phyloP scores from a whole-genome alignment of 2,888 invertebrate species.

The Patella depressa region DNA sequence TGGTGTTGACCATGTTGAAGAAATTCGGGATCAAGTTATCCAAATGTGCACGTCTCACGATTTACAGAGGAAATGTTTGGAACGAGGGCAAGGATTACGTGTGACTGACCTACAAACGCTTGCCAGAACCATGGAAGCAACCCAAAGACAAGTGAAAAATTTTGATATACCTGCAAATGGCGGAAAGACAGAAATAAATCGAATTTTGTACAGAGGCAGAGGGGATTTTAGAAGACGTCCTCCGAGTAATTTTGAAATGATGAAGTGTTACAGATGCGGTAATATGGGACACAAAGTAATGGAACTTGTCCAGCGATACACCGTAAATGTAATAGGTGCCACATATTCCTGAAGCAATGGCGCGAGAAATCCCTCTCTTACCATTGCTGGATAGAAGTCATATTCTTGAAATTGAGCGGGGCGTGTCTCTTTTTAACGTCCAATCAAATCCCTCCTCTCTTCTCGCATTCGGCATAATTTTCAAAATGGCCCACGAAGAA shows the following conservation, averaged over 20 bases:
- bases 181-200: not conserved
- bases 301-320: conserved; percentile 6
- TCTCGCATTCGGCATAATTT: too few relatives aligned
- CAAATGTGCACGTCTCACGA: conserved; percentile 2
- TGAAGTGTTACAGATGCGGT: conserved; percentile 12
- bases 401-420: too few relatives aligned
- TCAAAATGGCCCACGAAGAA: too few relatives aligned
- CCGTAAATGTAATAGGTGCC: conserved; percentile 6
- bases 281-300: conserved; percentile 11
- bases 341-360: too few relatives aligned
- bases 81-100: conserved; percentile 5
- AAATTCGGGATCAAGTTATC: conserved; percentile 21
- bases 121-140: conserved; percentile 8
- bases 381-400: too few relatives aligned
- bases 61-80: conserved; percentile 20
- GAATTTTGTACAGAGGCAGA: not conserved
- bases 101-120: not conserved
- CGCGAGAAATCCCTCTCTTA: too few relatives aligned
- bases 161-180: not conserved
- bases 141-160: not conserved
- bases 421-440: too few relatives aligned
- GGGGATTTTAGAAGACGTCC: not conserved
- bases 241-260: not conserved
- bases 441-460: too few relatives aligned
- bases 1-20: conserved; percentile 12